Base-by-base conservation (phyloP, 2,797 vertebrate species). In the Danio aesculapii region DNA sequence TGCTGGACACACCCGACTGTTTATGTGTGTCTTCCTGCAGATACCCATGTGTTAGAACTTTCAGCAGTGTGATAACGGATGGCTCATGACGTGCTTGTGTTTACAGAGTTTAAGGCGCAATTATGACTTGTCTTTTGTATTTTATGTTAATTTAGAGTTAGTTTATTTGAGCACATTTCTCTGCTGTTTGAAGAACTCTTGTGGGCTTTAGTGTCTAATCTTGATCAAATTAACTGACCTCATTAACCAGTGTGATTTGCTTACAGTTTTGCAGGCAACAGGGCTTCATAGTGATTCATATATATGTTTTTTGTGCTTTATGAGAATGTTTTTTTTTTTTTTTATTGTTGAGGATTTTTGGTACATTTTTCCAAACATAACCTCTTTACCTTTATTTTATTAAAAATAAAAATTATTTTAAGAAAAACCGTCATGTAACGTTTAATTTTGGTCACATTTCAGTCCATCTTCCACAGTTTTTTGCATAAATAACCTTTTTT, bases 1-100 rank as follows among this genome's bases (percentile, higher is more conserved):
- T 30, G 46, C 39, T 50, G 57, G 30, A 21, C 67, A 79, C 77
- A 62, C 77, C 75, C 71, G 6, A 43, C 1, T 73, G 21, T 71
- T 4, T 50, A 52, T 71, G 19, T 71, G 19, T 6, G 39, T 55
- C 12, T 69, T 41, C 0, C 12, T 58, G 69, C 53, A 72, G 53
- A 62, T 63, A 61, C 41, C 17, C 10, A 10, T 1, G 17, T 75
- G 63, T 47, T 74, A 53, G 6, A 55, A 53, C n/a, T 78, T 47
- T 64, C 17, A 53, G 57, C 49, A 47, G 41, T 8, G 17, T 17
- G 52, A 73, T 59, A 69, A 69, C 8, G 3, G 6, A 17, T 10
- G 6, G 21, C 75, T 19, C 8, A 1, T 59, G 53, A 9, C 6
- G 2, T 39, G 52, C 39, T 49, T 41, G 10, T n/a, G 49, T 57